Conservation (phyloP, 2,888 invertebrate species). For the Galeruca laticollis region DNA sequence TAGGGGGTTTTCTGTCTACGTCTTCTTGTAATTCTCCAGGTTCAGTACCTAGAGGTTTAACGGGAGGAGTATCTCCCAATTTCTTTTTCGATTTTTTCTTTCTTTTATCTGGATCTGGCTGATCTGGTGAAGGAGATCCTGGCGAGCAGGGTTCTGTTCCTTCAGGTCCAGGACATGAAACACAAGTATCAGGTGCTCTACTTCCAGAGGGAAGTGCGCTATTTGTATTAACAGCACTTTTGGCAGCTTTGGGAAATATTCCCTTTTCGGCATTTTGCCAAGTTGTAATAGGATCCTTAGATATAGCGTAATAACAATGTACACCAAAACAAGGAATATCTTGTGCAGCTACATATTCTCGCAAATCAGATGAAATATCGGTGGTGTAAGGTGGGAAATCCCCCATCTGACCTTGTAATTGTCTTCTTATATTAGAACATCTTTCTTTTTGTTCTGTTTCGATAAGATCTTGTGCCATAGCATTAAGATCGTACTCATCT, state of each 20-base stretch:
- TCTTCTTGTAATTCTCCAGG: slow-evolving; percentile 51
- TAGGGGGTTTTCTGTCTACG: slow-evolving; percentile 58
- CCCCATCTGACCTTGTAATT: slow-evolving; percentile 54
- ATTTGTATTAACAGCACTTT: slow-evolving; percentile 49
- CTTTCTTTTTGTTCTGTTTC: slow-evolving; percentile 56
- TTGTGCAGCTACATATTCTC: slow-evolving; percentile 67
- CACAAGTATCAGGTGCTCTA: slow-evolving; percentile 30
- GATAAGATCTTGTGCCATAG: slow-evolving; percentile 61
- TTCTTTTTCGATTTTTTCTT: slow-evolving; percentile 42
- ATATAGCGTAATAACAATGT: slow-evolving; percentile 69
- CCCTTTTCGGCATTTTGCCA: slow-evolving; percentile 64
- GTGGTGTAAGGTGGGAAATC: slow-evolving; percentile 60
- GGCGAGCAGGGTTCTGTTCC: slow-evolving; percentile 21
- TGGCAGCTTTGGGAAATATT: slow-evolving; percentile 58
- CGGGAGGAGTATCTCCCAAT: slow-evolving; percentile 52
- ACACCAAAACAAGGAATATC: slow-evolving; percentile 68
- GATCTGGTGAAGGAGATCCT: slow-evolving; percentile 9
- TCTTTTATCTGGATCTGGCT: slow-evolving; percentile 8
- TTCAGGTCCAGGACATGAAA: slow-evolving; percentile 36
- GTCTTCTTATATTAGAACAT: slow-evolving; percentile 46
- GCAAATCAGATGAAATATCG: slow-evolving; percentile 64
- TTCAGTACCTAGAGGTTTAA: slow-evolving; percentile 54
- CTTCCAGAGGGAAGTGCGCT: slow-evolving; percentile 35
- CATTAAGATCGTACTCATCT: slow-evolving; percentile 53
- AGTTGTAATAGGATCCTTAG: slow-evolving; percentile 64